phyloP scores from a whole-genome alignment of 53 echinoderm and acorn worm genomes.

The Paracentrotus lividus region DNA sequence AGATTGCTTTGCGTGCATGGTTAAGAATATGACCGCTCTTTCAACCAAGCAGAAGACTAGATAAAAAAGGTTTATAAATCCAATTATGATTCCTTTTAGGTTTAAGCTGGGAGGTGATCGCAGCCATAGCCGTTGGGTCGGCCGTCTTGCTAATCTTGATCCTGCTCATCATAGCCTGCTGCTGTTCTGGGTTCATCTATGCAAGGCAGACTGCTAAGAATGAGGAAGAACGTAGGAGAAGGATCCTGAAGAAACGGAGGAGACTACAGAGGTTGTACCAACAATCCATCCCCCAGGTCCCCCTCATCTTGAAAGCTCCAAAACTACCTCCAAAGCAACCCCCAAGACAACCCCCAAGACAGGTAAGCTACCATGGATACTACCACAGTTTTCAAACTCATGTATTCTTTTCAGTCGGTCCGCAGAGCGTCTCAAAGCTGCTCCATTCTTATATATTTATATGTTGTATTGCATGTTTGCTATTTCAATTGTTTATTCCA shows the following conservation, averaged over 20 bases:
- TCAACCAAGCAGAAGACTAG: no score
- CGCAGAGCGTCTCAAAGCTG: no score
- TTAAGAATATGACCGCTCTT: no score
- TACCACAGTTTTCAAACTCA: no score
- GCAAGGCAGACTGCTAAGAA: neutral
- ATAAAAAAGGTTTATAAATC: no score
- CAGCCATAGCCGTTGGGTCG: constrained; percentile 14
- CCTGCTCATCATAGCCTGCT: neutral
- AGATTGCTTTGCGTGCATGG: no score
- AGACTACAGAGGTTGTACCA: neutral
- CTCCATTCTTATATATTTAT: no score
- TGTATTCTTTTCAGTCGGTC: no score
- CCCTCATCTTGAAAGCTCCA: neutral
- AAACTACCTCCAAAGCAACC: neutral
- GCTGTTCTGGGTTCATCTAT: neutral
- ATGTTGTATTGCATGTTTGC: no score
- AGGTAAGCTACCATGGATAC: neutral
- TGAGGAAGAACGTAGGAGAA: constrained; percentile 6
- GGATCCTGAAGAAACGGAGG: constrained; percentile 12
- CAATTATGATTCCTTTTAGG: constrained; percentile 1
- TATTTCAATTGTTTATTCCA: no score
- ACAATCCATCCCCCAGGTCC: neutral
- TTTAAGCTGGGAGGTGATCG: constrained; percentile 32
- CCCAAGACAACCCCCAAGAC: neutral
- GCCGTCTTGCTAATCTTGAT: neutral